Base-by-base conservation (phyloP, 2,888 invertebrate species). In the Eilema depressum region DNA sequence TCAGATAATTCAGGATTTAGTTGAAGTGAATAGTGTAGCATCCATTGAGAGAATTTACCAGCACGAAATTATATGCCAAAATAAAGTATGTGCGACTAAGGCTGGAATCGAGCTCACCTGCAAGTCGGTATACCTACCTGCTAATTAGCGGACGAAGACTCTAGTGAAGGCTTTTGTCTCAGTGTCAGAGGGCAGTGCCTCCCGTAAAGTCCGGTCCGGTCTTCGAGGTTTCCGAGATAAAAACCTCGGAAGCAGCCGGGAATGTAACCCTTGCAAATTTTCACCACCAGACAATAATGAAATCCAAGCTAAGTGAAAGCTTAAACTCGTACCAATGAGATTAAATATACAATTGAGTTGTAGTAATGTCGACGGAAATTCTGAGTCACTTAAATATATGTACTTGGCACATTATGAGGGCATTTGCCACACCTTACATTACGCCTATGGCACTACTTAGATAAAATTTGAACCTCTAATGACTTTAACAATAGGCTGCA, bases 1-100 rank as follows among this genome's bases (percentile, higher is more conserved):
- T 82, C 75, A 79, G 85, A 88, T 89, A 85, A 87, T 81, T 84
- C 74, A 76, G 76, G 83, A 85, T 85, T 88, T 85, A 74, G 79
- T 82, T 81, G 77, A 80, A 74, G 74, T 74, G 41, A n/a, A 71
- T 68, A 69, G 65, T 70, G 1, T 8, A 63, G 71, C 82, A 82
- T 71, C 77, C 68, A 77, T 71, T 41, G 37, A 10, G 11, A 20
- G 17, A 41, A 8, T 63, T 41, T 41, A 63, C 20, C 41, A 11
- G 3, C 11, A 37, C 11, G 25, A 26, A 41, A 25, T 63, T 63
- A 4, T 17, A 7, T 3, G 7, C 20, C 20, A 47, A 20, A 47
- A 47, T 47, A 20, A 47, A 47, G 12, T 47, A 1, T 47, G 7
- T 20, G 5, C 1, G 5, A 17, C 1, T 4, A 5, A 11, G 33